Evolutionary conservation across 92 coral and sea anemone species (phyloP).

Genomic region (Muricea muricata): DNA sequence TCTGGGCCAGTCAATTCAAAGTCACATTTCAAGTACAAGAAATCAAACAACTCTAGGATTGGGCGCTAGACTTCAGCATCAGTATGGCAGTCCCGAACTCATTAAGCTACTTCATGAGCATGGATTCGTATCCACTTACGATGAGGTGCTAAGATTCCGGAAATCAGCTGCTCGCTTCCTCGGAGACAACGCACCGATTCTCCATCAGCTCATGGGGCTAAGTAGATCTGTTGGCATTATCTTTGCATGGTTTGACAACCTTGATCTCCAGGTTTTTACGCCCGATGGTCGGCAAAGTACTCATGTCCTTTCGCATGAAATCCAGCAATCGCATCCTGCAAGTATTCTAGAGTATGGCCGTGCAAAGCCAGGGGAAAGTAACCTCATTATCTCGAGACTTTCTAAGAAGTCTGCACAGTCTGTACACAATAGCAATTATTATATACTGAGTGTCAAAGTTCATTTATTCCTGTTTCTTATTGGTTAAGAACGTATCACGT

Average conservation of each 20-base stretch:
- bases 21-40: constrained; percentile 4
- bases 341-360: constrained; percentile 32
- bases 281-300: constrained; percentile 25
- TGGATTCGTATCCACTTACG: constrained; percentile 15
- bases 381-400: constrained; percentile 12
- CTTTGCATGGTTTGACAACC: constrained; percentile 24
- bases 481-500: no score
- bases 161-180: constrained; percentile 5
- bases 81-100: constrained; percentile 18
- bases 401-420: constrained; percentile 17
- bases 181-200: neutral
- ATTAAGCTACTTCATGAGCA: constrained; percentile 15
- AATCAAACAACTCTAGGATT: constrained; percentile 21
- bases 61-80: constrained; percentile 15
- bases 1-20: constrained; percentile 21
- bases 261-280: constrained; percentile 34
- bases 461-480: no score
- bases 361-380: constrained; percentile 18
- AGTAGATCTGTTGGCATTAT: constrained; percentile 24
- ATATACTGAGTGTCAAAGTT: no score
- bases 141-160: constrained; percentile 11
- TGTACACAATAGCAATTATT: neutral
- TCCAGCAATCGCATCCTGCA: neutral
- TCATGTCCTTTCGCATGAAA: constrained; percentile 22
- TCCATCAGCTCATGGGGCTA: neutral